A percentile compares a stretch with the other conserved stretches of the same genome.
These are phyloP conservation scores for Sturnus vulgaris DNA, from an alignment of 2,113 vertebrate genomes.

Conservation along the genomic window DNA sequence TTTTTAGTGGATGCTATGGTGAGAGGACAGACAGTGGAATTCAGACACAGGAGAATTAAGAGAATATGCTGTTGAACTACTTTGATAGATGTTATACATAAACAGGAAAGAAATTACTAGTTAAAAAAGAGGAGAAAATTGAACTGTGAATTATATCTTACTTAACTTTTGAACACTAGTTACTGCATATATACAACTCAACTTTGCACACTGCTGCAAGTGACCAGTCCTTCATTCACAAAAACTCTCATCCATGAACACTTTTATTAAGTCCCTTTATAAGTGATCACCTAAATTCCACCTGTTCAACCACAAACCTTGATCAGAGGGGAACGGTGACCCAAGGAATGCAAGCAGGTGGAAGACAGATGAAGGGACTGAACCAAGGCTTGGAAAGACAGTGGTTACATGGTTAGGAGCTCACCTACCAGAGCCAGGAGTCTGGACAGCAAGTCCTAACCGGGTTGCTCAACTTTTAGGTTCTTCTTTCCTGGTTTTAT, in stretches of 20 bases:
- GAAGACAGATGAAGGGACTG: not conserved
- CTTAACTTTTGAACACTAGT: not conserved
- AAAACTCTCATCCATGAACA: not conserved
- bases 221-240: not conserved
- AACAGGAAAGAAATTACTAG: not conserved
- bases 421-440: rapidly evolving
- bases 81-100: not conserved
- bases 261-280: not conserved
- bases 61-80: not conserved
- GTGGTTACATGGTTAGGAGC: rapidly evolving
- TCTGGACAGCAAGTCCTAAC: not conserved
- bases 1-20: not conserved
- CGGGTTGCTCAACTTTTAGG: not conserved
- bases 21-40: rapidly evolving
- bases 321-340: rapidly evolving
- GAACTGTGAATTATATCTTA: not conserved
- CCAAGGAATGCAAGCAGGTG: rapidly evolving
- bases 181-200: rapidly evolving
- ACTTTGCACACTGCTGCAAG: not conserved
- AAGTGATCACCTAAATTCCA: not conserved
- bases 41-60: not conserved
- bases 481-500: not conserved
- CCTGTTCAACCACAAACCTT: not conserved
- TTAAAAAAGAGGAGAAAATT: not conserved
- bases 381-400: not conserved